A percentile compares a stretch with the other conserved stretches of the same genome.
Conservation (phyloP, 1,140 invertebrate genomes). For the Drosophila mayri region DNA sequence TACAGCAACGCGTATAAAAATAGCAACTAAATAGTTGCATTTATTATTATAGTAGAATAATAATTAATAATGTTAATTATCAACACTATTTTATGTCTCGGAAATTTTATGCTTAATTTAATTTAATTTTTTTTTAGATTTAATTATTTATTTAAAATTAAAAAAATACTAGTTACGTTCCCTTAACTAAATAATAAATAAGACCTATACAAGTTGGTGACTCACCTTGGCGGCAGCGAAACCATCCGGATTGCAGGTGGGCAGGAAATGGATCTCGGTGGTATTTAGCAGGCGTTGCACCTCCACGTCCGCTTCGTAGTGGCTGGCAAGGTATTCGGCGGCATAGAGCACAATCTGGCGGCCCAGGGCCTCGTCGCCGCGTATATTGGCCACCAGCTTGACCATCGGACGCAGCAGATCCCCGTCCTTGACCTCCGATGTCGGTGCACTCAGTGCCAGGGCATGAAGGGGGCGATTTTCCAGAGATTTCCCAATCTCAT, state of each 20-base stretch:
- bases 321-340: constrained; percentile 91
- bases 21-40: neutral
- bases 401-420: constrained; percentile 90
- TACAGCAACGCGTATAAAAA: neutral
- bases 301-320: constrained; percentile 89
- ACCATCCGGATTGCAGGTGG: constrained; percentile 96
- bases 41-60: neutral
- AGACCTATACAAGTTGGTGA: constrained; percentile 9
- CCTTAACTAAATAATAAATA: neutral
- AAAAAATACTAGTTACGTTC: neutral
- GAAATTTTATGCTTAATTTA: too few species aligned
- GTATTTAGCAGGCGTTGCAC: constrained; percentile 91
- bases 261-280: constrained; percentile 96
- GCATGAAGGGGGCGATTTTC: constrained; percentile 91
- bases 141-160: neutral
- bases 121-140: too few species aligned
- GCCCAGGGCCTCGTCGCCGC: constrained; percentile 97
- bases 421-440: constrained; percentile 31
- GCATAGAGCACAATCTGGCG: constrained; percentile 94
- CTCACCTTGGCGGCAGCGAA: constrained; percentile 92
- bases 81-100: too few species aligned
- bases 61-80: neutral
- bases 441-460: constrained; percentile 84
- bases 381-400: constrained; percentile 99
- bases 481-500: constrained; percentile 92